A percentile compares a stretch with the other conserved stretches of the same genome.
Evolutionary conservation across 2,797 vertebrate genomes (phyloP).

Genomic region (Sebastes vulpes): DNA sequence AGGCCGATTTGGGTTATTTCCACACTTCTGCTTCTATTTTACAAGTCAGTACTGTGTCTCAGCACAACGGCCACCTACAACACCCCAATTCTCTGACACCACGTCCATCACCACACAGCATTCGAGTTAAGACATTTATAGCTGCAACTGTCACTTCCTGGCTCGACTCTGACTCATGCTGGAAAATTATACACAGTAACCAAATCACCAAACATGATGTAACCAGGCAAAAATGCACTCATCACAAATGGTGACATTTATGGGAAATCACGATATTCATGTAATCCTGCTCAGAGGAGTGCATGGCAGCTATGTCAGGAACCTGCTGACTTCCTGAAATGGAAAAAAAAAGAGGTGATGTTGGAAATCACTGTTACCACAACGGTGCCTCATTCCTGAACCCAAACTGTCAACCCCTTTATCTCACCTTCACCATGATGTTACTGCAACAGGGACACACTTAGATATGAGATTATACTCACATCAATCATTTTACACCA

Average conservation of each 20-base stretch:
- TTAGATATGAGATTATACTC: neutral
- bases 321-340: neutral
- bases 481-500: slow-evolving; percentile 22
- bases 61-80: slow-evolving; percentile 12
- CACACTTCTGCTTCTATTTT: slow-evolving; percentile 48
- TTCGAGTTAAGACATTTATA: slow-evolving; percentile 38
- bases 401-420: slow-evolving; percentile 21
- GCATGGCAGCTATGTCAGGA: slow-evolving; percentile 32
- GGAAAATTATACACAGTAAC: neutral
- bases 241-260: slow-evolving; percentile 9
- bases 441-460: slow-evolving; percentile 1
- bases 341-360: slow-evolving; percentile 35
- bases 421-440: slow-evolving; percentile 19
- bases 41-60: slow-evolving; percentile 32
- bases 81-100: slow-evolving; percentile 1
- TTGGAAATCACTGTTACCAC: neutral
- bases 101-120: slow-evolving; percentile 30
- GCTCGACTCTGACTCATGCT: neutral
- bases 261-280: neutral
- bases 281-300: neutral
- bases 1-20: slow-evolving; percentile 26
- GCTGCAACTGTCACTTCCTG: slow-evolving; percentile 15
- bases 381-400: slow-evolving; percentile 23
- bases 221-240: slow-evolving; percentile 9
- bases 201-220: slow-evolving; percentile 23